Evolutionary conservation across 2,888 invertebrate species (phyloP), one percentile per base, ranked within the genome.

Genomic region (Andrena bicolor): DNA sequence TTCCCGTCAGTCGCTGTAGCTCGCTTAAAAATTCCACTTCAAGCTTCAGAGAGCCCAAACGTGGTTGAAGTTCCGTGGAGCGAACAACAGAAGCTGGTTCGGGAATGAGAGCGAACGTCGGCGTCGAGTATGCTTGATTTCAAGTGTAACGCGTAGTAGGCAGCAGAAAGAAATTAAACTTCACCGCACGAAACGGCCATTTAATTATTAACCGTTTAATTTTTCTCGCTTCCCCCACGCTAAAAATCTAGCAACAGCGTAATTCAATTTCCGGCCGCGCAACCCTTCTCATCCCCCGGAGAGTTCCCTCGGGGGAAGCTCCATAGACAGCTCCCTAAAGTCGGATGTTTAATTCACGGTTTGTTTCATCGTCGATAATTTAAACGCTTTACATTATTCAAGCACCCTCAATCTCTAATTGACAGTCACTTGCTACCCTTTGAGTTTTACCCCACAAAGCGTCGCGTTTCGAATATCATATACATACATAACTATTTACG

Each of bases 331-430:
- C 1, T 32, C 53, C 20, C 26, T 1, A 6, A 61, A 61, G 16
- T 48, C 7, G 26, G 48, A 32, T 26, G 23, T 51, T 35, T 20
- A 61, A 70, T 51, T 51, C 41, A 26, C 32, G 5, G 16, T 16
- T 20, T 16, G n/a, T 26, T 60, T 49, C 32, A 2, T 28, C 49
- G 58, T 26, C 32, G 28, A 60, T 80, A 76, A 76, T 76, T 80
- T 73, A 70, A 73, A 60, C 48, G 7, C 16, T 8, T 48, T 76
- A 66, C 56, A 73, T 84, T 82, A 80, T 84, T 86, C 78, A 74
- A 58, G 32, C 61, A 48, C 51, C 16, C 26, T 7, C 49, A 4
- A 26, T 23, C 56, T 23, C 23, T 23, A 56, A 56, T 56, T 56
- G 56, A 56, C 26, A 23, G 4, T 23, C 23, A 13, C 23, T 26